Evolutionary conservation across 2,888 invertebrate genomes (phyloP), one percentile per base, ranked within the genome.

Genomic region (Deilephila porcellus): DNA sequence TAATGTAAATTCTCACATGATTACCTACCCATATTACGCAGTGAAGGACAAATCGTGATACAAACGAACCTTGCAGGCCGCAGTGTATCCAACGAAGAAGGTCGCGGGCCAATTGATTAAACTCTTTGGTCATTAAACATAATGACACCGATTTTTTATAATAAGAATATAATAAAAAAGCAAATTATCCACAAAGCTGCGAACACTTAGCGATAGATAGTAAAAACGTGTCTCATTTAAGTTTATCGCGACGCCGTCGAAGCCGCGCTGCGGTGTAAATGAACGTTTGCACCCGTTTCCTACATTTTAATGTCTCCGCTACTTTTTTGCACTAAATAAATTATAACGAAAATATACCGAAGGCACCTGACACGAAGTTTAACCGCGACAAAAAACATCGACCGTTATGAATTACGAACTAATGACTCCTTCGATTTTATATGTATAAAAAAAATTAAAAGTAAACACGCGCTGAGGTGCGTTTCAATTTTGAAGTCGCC

Each of bases 371-470:
- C 90, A 79, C 75, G 77, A 82, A 81, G 79, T 83, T 82, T 82
- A 78, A 84, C 80, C 79, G 79, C 77, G 80, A 85, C 86, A 90
- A 92, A 91, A 92, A 90, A 86, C 80, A 73, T 74, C 79, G 86
- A 89, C 93, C 93, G 93, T 93, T 93, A 92, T 90, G 87, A 90
- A 85, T 90, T 91, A 92, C 91, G 86, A 88, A 90, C 90, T 93
- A 93, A 92, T 91, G 91, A 91, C 88, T 88, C 85, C 84, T 86
- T 88, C 88, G 89, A 90, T 90, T 89, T 67, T 67, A 67, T 52
- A 67, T 85, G 81, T 84, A 82, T 86, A 88, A 88, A 86, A 88
- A 86, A 84, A 81, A 83, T 85, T 82, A 88, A 90, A 90, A 90
- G 88, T 86, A 90, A 89, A 91, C 83, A 85, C 85, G 86, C 86